phyloP scores from a whole-genome alignment of 2,888 invertebrate genomes.

The Drosophila mettleri region DNA sequence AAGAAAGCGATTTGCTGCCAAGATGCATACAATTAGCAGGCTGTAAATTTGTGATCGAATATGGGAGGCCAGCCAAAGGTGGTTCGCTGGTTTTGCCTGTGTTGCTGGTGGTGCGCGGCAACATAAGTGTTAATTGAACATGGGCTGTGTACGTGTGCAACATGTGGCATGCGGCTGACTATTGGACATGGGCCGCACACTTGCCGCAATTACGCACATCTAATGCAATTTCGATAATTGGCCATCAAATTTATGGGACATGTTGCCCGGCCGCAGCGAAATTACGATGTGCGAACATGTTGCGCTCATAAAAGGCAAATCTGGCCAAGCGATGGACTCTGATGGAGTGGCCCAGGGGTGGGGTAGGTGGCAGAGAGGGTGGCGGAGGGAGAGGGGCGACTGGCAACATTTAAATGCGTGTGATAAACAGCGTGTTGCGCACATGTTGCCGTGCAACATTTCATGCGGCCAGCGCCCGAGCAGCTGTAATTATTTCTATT shows the following conservation, averaged over 20 bases:
- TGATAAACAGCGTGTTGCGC: slow-evolving; percentile 69
- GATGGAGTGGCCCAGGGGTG: not conserved
- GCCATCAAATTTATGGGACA: slow-evolving; percentile 80
- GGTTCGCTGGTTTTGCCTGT: not conserved
- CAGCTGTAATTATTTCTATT: slow-evolving; percentile 67
- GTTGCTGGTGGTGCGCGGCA: slow-evolving; percentile 4
- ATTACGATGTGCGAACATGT: slow-evolving; percentile 77
- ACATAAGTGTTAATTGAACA: slow-evolving; percentile 79
- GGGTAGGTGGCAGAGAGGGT: not conserved
- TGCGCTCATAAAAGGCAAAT: slow-evolving; percentile 59
- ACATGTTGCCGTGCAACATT: slow-evolving; percentile 64
- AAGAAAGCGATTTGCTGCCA: slow-evolving; percentile 56
- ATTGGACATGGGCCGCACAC: slow-evolving; percentile 12
- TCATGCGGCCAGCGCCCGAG: slow-evolving; percentile 49
- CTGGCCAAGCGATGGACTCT: slow-evolving; percentile 31
- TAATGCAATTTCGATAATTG: slow-evolving; percentile 82
- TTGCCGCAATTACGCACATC: slow-evolving; percentile 75
- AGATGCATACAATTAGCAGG: slow-evolving; percentile 82
- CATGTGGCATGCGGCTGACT: slow-evolving; percentile 24
- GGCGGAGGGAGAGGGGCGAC: not conserved
- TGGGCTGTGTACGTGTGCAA: slow-evolving; percentile 47
- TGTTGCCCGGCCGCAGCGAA: slow-evolving; percentile 65
- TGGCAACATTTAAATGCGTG: slow-evolving; percentile 56
- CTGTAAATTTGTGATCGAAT: slow-evolving; percentile 79
- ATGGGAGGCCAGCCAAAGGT: slow-evolving; percentile 31